Evolutionary conservation across 2,113 vertebrate genomes (phyloP).

Genomic region (Sinocyclocheilus maitianheensis): DNA sequence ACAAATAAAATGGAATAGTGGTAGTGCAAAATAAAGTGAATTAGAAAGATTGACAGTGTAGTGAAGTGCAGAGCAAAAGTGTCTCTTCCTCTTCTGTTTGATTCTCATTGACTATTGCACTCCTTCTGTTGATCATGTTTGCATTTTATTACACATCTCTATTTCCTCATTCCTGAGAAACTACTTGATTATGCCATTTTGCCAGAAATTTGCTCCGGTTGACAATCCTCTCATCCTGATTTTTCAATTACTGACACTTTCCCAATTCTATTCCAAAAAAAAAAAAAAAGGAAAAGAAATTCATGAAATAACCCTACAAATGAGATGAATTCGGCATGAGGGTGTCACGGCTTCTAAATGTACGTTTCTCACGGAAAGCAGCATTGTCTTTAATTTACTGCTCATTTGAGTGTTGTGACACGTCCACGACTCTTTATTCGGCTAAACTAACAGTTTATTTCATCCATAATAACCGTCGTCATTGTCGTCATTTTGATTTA

Average conservation of each 20-base stretch:
- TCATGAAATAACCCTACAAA: background rate
- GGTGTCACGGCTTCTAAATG: background rate
- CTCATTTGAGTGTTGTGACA: constrained; percentile 32
- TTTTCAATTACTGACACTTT: constrained; percentile 37
- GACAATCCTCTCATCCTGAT: constrained; percentile 27
- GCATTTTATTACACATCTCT: constrained; percentile 46
- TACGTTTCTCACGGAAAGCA: background rate
- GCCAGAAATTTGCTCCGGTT: constrained; percentile 18
- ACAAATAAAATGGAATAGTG: background rate
- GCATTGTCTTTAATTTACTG: constrained; percentile 33
- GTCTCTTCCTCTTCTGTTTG: background rate
- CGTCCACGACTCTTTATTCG: background rate
- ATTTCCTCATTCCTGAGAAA: constrained; percentile 36
- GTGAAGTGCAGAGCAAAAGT: constrained; percentile 1
- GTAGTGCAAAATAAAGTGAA: background rate
- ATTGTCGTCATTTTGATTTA: constrained; percentile 35
- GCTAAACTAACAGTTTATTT: constrained; percentile 39
- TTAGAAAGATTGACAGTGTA: background rate
- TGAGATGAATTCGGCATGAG: background rate
- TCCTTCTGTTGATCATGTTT: constrained; percentile 24
- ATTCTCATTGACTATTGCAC: background rate
- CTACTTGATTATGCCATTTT: constrained; percentile 33
- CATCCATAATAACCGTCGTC: constrained; percentile 29
- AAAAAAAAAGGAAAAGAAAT: too few species aligned
- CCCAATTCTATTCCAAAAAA: constrained; percentile 2